Evolutionary conservation across 2,888 invertebrate genomes (phyloP).

Genomic region (Metallyticus violacea): DNA sequence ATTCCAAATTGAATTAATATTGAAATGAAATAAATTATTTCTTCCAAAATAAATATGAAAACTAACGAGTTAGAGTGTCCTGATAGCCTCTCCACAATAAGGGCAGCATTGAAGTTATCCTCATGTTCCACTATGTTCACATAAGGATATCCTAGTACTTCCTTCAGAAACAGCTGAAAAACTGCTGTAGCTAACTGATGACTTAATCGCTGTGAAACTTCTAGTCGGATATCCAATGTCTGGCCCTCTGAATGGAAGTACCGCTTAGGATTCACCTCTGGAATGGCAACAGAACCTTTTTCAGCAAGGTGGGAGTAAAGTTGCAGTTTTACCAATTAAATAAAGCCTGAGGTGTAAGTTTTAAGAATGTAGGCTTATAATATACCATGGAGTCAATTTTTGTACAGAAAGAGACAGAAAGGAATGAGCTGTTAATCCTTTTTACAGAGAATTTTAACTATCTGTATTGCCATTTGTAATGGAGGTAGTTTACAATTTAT

Average conservation of each 20-base stretch:
- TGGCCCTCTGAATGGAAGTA: slow-evolving; percentile 46
- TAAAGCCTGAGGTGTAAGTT: too few species aligned
- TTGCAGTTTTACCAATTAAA: too few species aligned
- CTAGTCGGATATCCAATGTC: slow-evolving; percentile 50
- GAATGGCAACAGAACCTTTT: not conserved
- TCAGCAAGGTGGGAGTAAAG: not conserved
- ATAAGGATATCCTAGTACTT: slow-evolving; percentile 51
- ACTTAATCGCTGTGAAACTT: slow-evolving; percentile 54
- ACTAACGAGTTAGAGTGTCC: slow-evolving; percentile 30
- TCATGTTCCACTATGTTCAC: slow-evolving; percentile 47
- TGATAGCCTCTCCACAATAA: slow-evolving; percentile 44
- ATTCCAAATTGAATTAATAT: too few species aligned
- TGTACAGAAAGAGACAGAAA: too few species aligned
- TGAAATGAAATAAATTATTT: too few species aligned
- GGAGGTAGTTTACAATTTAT: too few species aligned
- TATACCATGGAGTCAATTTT: too few species aligned
- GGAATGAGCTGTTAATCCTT: too few species aligned
- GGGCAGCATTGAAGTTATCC: slow-evolving; percentile 46
- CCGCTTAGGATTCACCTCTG: slow-evolving; percentile 44
- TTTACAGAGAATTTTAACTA: too few species aligned
- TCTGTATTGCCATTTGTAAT: too few species aligned
- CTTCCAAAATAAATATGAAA: too few species aligned
- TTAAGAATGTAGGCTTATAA: too few species aligned
- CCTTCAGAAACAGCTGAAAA: slow-evolving; percentile 56
- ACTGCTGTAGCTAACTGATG: slow-evolving; percentile 58